Evolutionary conservation across 2,113 vertebrate species (phyloP), one percentile per base, ranked within the genome.

Genomic region (Microcebus lehilahytsara): DNA sequence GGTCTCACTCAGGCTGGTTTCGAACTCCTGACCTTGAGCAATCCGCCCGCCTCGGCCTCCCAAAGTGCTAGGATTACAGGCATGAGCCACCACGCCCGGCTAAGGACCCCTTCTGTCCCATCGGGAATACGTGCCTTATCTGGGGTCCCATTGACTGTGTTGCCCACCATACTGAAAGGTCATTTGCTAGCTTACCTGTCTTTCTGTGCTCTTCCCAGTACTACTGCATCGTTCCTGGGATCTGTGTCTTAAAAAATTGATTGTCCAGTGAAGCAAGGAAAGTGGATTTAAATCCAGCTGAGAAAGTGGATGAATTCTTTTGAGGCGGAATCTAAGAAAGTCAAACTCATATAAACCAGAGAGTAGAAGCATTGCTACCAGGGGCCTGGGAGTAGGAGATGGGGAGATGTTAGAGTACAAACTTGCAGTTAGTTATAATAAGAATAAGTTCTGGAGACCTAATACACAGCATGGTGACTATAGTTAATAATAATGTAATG

Each of bases 141-240:
- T 12, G 14, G 32, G 80, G 72, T 17, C 53, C 34, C 46, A 32
- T 2, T 27, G 49, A 34, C 9, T 25, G 2, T 0, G 3, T 9
- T 34, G 12, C 40, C 77, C 32, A 7, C 25, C 51, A 32, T 17
- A 0, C 30, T 30, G 34, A 12, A n/a, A 10, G 4, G 46, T 37
- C 85, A 22, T 22, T 60, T 85, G 30, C 71, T 87, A 9, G 27
- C 53, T 64, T 49, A 25, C 20, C 37, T 22, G 3, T 64, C 72
- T 51, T 53, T 66, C 22, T 1, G 0, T 5, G 23, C 2, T 71
- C 46, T 64, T 6, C 19, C 20, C 13, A 34, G 37, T 2, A 34
- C 17, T 30, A 30, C 7, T 4, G 30, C 1, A 1, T 64, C 53
- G 11, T 58, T 0, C 0, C 81, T 86, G 30, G 49, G 37, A 60